Base-by-base conservation (phyloP, 2,113 vertebrate species). In the Apaloderma vittatum region DNA sequence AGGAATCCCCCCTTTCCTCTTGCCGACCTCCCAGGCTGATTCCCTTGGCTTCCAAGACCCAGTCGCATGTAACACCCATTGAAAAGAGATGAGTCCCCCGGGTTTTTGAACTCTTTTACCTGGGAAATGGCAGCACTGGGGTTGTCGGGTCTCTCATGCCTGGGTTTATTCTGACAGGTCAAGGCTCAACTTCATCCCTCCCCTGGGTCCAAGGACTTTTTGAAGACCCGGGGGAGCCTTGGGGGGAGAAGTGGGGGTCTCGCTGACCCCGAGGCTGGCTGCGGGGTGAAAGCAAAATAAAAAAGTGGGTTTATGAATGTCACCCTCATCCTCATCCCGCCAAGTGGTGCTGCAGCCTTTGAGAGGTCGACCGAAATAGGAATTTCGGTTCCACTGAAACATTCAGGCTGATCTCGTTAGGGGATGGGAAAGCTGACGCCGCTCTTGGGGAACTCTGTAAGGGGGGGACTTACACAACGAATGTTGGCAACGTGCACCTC, bases 391-490 rank as follows among this genome's bases (percentile, higher is more conserved):
- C 27, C 1, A 1, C 20, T 71, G 65, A 72, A 77, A n/a, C n/a
- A 14, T 55, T 32, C 72, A 71, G 40, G n/a, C 73, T 67, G 88
- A 46, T n/a, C 66, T 63, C 1, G 23, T 76, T 88, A 84, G 18
- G 36, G 75, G 37, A 22, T 43, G 43, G 70, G 94, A 76, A 91
- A 95, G 37, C 37, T 46, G 70, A 92, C 48, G 68, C 85, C 27
- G 0, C 55, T 11, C 21, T 22, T 57, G 71, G 68, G 80, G 67
- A 76, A 40, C 59, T 71, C 59, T 34, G 48, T 12, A 11, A 82
- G 72, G 59, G 65, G 13, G 37, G 81, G 52, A 3, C 26, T 77
- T 20, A 23, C 19, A 4, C 45, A 0, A 0, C 1, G 15, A 21
- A 21, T 52, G 15, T 0, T 40, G 61, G 27, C 77, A 57, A 3